Evolutionary conservation across 2,113 vertebrate genomes (phyloP), one percentile per base, ranked within the genome.

Genomic region (Elaphurus davidianus): DNA sequence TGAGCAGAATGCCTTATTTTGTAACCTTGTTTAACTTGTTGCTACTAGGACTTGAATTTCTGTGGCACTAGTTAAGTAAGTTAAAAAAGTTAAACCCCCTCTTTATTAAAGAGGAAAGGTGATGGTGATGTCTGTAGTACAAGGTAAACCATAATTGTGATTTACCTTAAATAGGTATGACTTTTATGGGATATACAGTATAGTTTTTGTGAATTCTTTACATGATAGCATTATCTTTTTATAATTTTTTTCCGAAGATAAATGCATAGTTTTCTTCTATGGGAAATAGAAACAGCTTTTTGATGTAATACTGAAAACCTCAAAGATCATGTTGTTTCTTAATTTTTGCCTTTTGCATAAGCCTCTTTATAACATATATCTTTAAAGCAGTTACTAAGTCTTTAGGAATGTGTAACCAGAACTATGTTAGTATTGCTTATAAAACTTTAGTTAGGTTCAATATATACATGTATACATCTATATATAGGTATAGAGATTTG

Each of bases 391-490:
- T 98, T 99, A 98, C 97, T 98, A 98, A 98, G 98, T 98, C 98
- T 99, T 99, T 99, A 99, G 98, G 97, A 98, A 97, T 99, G 97
- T 99, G 98, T 99, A 99, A 98, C 98, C 98, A 98, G 98, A 98
- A 98, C 98, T 98, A 94, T 98, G 99, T 98, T 98, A 98, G 98
- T 98, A 98, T 98, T 97, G 98, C 98, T 98, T 99, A 98, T 98
- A 85, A 98, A 96, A 97, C 98, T 98, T 99, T 98, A 98, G 98
- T 99, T 99, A 98, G 98, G 86, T 98, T 92, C 91, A 96, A 91
- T 97, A 98, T 98, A 97, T 98, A 97, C 93, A 93, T 85, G 94
- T 96, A 90, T 93, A 96, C 93, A 92, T 97, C 91, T 74, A 90
- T 93, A 95, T 95, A 96, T 98, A 99, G 98, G 84, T 95, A 97